phyloP scores from a whole-genome alignment of 2,113 vertebrate species.

The Petrocephalus zakoni region DNA sequence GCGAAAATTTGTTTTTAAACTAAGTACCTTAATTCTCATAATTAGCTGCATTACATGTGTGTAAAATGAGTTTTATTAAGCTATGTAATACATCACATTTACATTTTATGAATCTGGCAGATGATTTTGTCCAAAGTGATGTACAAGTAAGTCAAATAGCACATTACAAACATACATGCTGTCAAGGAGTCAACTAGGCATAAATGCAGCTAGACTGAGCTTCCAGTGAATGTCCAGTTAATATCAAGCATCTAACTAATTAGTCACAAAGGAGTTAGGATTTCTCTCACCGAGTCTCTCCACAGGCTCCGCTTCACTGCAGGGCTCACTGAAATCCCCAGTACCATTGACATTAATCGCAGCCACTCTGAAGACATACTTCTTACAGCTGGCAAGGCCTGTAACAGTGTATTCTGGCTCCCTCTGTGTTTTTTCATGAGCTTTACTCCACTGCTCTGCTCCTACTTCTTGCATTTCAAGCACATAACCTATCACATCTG shows the following conservation, averaged over 20 bases:
- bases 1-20: not conserved
- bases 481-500: constrained; percentile 84
- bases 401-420: constrained; percentile 72
- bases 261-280: not conserved
- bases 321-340: constrained; percentile 86
- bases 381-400: constrained; percentile 73
- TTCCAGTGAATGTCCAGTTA: not conserved
- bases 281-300: constrained; percentile 81
- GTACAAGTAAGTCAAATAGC: not conserved
- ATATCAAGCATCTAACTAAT: not conserved
- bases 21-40: not conserved
- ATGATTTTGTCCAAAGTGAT: not conserved
- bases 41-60: not conserved
- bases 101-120: not conserved
- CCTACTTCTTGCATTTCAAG: constrained; percentile 88
- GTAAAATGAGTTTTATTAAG: not conserved
- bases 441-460: constrained; percentile 79
- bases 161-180: not conserved
- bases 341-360: constrained; percentile 84
- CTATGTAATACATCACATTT: not conserved
- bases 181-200: not conserved
- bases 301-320: constrained; percentile 80
- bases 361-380: constrained; percentile 89
- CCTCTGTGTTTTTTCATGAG: constrained; percentile 77
- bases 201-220: not conserved